phyloP scores from a whole-genome alignment of 2,888 invertebrate species.

The Cancer borealis region DNA sequence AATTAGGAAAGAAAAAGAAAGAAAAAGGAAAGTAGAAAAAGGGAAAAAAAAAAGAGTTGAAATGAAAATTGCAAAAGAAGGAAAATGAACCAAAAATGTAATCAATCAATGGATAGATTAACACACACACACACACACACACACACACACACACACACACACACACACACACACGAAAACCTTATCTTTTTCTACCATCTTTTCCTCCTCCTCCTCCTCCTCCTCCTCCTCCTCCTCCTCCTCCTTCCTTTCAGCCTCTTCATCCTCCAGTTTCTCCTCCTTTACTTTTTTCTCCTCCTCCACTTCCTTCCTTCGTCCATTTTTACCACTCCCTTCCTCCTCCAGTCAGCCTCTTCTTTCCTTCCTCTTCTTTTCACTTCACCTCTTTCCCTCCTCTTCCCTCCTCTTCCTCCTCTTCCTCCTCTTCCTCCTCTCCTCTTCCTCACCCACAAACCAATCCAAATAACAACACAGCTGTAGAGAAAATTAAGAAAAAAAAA shows the following conservation, averaged over 20 bases:
- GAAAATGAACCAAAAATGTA: neutral
- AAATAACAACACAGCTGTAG: neutral
- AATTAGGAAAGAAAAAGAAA: neutral
- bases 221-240: too few species aligned
- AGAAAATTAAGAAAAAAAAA: neutral
- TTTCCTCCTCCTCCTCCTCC: too few species aligned
- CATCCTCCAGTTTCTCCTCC: neutral
- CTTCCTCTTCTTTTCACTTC: neutral
- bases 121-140: neutral
- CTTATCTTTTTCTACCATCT: neutral
- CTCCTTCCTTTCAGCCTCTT: neutral
- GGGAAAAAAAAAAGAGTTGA: neutral
- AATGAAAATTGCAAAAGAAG: neutral
- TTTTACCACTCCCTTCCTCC: neutral
- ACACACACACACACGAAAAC: neutral
- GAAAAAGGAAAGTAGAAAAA: neutral
- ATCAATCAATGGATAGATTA: too few species aligned
- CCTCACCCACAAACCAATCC: neutral
- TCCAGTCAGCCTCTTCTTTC: too few species aligned
- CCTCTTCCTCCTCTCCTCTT: neutral
- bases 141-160: neutral
- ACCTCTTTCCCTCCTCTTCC: neutral
- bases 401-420: neutral
- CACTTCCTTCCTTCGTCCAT: neutral
- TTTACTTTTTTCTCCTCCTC: neutral